Base-by-base conservation (phyloP, 2,797 vertebrate genomes). In the Rhynchonycteris naso region DNA sequence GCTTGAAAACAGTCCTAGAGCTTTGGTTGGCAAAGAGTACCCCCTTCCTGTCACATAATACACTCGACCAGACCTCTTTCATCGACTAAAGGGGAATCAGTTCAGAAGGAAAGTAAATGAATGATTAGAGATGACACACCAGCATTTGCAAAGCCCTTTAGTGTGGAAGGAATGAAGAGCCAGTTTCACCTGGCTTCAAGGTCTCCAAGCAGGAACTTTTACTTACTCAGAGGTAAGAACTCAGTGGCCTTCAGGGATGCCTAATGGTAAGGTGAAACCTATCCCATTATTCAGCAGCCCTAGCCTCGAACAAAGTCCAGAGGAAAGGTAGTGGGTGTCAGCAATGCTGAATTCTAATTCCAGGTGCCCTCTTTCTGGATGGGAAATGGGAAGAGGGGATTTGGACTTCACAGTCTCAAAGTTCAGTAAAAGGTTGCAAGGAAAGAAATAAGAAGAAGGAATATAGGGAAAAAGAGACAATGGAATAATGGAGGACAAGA, bases 131-230 rank as follows among this genome's bases (percentile, higher is more conserved):
- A 50, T 11, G 43, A 52, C 26, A 35, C 14, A 43, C 1, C 58
- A 85, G 26, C 43, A 4, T 83, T 69, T 61, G 24, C 43, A 65
- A 80, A 76, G 24, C 2, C 24, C 18, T 21, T 86, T 30, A 7
- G 30, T 18, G 54, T 0, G 0, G 22, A 30, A 81, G 14, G 43
- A 3, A 13, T 7, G 6, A 47, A 0, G 3, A 47, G 15, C 15
- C 4, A 4, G 21, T 24, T 80, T 22, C 79, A 50, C 52, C 69
- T 19, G 28, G 65, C 35, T 69, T 30, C 65, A 24, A 22, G 35
- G 66, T 61, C 43, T 83, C 47, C 50, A 71, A 22, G 52, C 38
- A 52, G 38, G 61, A 35, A 26, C 28, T 88, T 69, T 52, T 5
- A 21, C 10, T n/a, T 35, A 21, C 18, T 5, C 24, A 43, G 24